Conservation (phyloP, 64 coral and sea anemone genomes). For the Actinia tenebrosa region DNA sequence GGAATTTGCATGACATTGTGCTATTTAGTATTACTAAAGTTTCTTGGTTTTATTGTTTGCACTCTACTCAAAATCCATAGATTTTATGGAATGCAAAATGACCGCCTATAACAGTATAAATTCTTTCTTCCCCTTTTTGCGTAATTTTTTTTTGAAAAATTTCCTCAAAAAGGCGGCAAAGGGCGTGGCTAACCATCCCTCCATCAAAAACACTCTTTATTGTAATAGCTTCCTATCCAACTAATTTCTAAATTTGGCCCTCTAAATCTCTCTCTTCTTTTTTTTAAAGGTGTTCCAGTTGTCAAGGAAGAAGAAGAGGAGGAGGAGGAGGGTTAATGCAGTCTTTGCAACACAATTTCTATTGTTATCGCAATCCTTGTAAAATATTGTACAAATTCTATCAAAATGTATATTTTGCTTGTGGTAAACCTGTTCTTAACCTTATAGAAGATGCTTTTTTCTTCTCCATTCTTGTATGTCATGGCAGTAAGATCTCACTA, state of each 20-base stretch:
- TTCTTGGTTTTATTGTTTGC: no score
- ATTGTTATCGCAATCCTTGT: not conserved
- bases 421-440: not conserved
- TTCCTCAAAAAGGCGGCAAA: no score
- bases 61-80: no score
- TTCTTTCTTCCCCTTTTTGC: no score
- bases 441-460: not conserved
- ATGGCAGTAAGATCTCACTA: not conserved
- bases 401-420: not conserved
- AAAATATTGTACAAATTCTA: not conserved
- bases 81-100: no score
- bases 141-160: no score
- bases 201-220: not conserved
- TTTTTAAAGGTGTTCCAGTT: slow-evolving; percentile 61
- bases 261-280: not conserved
- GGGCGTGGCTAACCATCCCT: not conserved
- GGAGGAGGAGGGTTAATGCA: slow-evolving; percentile 54
- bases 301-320: slow-evolving; percentile 84
- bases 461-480: not conserved
- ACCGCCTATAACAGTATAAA: no score
- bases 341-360: not conserved
- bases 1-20: no score
- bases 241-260: not conserved
- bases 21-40: no score
- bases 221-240: not conserved